These are phyloP conservation scores for Taurulus bubalis DNA, from an alignment of 2,113 vertebrate genomes.

Conservation along the genomic window DNA sequence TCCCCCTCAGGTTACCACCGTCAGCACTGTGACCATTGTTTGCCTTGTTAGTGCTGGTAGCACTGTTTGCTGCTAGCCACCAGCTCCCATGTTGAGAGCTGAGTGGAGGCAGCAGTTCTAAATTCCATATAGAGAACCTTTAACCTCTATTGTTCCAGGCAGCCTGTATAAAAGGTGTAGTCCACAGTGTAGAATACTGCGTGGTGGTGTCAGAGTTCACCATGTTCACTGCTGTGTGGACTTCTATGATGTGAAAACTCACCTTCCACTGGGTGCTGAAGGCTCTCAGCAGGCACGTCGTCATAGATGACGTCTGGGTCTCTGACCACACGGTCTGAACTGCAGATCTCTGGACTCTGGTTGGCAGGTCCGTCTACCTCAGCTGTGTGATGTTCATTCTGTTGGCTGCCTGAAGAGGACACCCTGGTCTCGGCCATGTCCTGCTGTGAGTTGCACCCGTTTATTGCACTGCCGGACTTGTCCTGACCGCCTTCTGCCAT, in stretches of 20 bases:
- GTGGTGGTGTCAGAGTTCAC: neutral
- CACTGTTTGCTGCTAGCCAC: too few relatives aligned
- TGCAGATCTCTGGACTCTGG: neutral
- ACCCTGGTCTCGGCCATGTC: neutral
- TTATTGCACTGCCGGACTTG: neutral
- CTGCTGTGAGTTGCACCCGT: neutral
- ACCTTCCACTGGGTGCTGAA: slow-evolving; percentile 18
- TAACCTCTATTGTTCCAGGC: neutral
- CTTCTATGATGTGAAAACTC: neutral
- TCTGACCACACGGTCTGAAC: neutral
- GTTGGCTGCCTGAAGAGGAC: neutral
- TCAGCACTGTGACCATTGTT: neutral
- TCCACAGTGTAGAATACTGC: neutral
- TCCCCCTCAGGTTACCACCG: neutral
- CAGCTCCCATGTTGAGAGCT: too few relatives aligned
- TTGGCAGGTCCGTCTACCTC: neutral
- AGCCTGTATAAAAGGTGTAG: too few relatives aligned
- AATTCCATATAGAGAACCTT: neutral
- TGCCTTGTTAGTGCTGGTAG: too few relatives aligned
- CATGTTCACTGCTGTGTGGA: neutral
- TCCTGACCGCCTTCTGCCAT: neutral
- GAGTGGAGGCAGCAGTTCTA: neutral
- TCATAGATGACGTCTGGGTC: slow-evolving; percentile 44
- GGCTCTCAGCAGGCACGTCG: slow-evolving; percentile 42
- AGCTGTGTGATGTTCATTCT: neutral